These are phyloP conservation scores for Adelognathus sp. DNA, from an alignment of 2,888 invertebrate genomes.

Conservation along the genomic window DNA sequence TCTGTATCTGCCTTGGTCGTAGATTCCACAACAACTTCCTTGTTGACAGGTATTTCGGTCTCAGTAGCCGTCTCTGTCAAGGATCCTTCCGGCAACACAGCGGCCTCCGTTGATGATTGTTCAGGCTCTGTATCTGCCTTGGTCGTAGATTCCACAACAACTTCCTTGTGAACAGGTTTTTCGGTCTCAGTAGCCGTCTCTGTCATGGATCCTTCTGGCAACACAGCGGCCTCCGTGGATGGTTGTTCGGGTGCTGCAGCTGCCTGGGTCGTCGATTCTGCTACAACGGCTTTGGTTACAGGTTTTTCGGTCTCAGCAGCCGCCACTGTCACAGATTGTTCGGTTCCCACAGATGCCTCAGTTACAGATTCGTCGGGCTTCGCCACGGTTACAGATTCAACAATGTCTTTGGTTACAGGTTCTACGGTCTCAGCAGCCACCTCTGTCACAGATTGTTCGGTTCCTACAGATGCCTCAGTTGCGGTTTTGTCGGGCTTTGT, in stretches of 20 bases:
- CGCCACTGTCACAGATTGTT: conserved; percentile 5
- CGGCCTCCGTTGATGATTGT: conserved; percentile 30
- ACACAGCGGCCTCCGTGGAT: conserved; percentile 16
- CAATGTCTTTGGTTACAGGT: conserved; percentile 21
- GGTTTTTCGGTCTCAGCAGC: neutral
- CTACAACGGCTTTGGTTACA: too few relatives aligned
- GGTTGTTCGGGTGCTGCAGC: conserved; percentile 2
- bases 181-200: neutral
- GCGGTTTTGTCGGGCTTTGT: conserved; percentile 53
- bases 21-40: too few relatives aligned
- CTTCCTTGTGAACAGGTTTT: conserved; percentile 21
- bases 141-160: too few relatives aligned
- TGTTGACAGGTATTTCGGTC: conserved; percentile 12
- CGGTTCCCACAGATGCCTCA: conserved; percentile 9
- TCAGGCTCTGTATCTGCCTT: neutral
- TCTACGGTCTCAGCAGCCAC: conserved; percentile 45
- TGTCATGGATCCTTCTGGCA: conserved; percentile 10
- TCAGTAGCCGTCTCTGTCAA: neutral
- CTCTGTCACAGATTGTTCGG: conserved; percentile 25
- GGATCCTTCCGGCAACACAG: conserved; percentile 15
- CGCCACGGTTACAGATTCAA: conserved; percentile 20
- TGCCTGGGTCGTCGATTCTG: too few relatives aligned
- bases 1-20: neutral
- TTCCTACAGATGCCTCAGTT: conserved; percentile 31
- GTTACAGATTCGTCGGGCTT: conserved; percentile 40